Evolutionary conservation across 1,140 invertebrate species (phyloP).

Genomic region (Sminthurides bifidus): DNA sequence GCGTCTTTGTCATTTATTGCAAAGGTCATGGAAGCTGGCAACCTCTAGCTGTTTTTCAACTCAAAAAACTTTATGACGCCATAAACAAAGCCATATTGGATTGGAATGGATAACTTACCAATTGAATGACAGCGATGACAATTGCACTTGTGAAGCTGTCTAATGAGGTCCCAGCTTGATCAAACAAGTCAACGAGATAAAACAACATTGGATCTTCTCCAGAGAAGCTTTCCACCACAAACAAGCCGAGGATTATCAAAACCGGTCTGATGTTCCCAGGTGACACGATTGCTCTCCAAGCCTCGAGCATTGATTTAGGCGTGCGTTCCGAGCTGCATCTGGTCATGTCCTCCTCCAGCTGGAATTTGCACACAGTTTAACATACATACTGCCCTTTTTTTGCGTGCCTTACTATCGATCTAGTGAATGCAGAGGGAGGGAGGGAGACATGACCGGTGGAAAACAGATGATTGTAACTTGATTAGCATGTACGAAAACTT

Average conservation of each 20-base stretch:
- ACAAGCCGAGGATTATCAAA: constrained; percentile 31
- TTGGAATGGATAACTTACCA: constrained; percentile 32
- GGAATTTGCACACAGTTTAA: too few species aligned
- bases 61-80: background rate
- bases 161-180: constrained; percentile 31
- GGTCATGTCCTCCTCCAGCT: too few species aligned
- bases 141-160: constrained; percentile 35
- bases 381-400: too few species aligned
- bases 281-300: background rate
- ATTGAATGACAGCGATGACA: constrained; percentile 41
- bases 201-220: constrained; percentile 34
- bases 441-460: too few species aligned
- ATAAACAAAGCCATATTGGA: background rate
- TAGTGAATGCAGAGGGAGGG: too few species aligned
- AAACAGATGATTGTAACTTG: too few species aligned
- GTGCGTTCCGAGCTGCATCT: too few species aligned
- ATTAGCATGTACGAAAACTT: too few species aligned
- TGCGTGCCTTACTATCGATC: too few species aligned
- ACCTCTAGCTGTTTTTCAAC: background rate
- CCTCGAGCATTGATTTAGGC: too few species aligned
- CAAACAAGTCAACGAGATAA: constrained; percentile 41
- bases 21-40: background rate
- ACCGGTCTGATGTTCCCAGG: too few species aligned
- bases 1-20: background rate
- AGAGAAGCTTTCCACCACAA: constrained; percentile 39